Percentiles rank a stretch among this genome's conserved stretches.
phyloP scores from a whole-genome alignment of 2,113 vertebrate species.

The Stigmatopora argus region DNA sequence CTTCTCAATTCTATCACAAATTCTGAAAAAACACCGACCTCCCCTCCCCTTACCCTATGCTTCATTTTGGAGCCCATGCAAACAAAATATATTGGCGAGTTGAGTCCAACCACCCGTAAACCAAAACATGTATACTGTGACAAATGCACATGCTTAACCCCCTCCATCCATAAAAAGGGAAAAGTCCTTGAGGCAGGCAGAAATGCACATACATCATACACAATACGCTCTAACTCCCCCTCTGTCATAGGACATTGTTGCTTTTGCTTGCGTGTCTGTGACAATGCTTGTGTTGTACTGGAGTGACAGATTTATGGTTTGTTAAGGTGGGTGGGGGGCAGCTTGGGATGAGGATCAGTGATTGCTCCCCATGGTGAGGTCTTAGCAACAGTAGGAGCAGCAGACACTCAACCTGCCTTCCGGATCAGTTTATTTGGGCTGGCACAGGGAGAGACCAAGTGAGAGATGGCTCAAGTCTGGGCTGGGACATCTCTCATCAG shows the following conservation, averaged over 20 bases:
- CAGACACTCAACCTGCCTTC: slow-evolving; percentile 53
- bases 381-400: slow-evolving; percentile 40
- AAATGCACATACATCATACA: slow-evolving; percentile 24
- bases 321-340: slow-evolving; percentile 23
- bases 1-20: slow-evolving; percentile 65
- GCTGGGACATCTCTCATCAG: slow-evolving; percentile 37
- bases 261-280: slow-evolving; percentile 72
- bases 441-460: background rate
- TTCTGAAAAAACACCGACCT: slow-evolving; percentile 68
- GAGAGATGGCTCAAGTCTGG: slow-evolving; percentile 29
- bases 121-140: slow-evolving; percentile 14
- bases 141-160: slow-evolving; percentile 48
- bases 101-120: slow-evolving; percentile 23
- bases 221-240: background rate
- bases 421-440: slow-evolving; percentile 32
- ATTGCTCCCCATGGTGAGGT: slow-evolving; percentile 50
- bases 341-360: slow-evolving; percentile 30
- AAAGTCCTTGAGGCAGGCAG: slow-evolving; percentile 45
- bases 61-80: slow-evolving; percentile 32
- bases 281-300: slow-evolving; percentile 69
- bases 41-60: slow-evolving; percentile 11
- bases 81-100: slow-evolving; percentile 43
- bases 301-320: slow-evolving; percentile 80
- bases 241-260: slow-evolving; percentile 70
- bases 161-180: slow-evolving; percentile 32